These are phyloP conservation scores for Oreochromis tanganicae DNA, from an alignment of 2,113 vertebrate genomes.

Conservation along the genomic window DNA sequence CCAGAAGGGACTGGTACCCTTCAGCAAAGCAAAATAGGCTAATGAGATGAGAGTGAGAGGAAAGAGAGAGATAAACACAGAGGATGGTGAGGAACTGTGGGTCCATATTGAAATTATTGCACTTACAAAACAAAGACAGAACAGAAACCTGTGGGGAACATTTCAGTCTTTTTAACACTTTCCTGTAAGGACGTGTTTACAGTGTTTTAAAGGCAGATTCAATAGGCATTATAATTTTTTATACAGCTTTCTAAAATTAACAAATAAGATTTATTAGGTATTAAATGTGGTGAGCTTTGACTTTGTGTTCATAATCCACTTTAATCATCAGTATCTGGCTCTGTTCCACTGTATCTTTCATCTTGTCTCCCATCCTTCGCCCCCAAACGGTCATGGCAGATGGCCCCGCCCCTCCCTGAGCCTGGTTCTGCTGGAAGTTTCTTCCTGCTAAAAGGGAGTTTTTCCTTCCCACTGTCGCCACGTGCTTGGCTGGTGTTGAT, in stretches of 20 bases:
- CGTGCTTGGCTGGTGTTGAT: background rate
- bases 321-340: background rate
- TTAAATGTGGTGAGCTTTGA: background rate
- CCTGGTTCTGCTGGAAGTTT: background rate
- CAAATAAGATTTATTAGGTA: background rate
- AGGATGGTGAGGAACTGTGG: background rate
- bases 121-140: background rate
- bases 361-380: background rate
- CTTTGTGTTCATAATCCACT: background rate
- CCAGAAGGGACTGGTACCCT: constrained; percentile 6
- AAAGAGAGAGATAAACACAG: background rate
- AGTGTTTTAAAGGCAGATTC: background rate
- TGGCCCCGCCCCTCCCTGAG: background rate
- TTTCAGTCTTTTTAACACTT: background rate
- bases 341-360: background rate
- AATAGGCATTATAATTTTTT: background rate
- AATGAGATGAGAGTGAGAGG: constrained; percentile 34
- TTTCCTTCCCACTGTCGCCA: background rate
- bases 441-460: background rate
- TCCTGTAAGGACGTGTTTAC: background rate
- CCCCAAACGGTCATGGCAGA: background rate
- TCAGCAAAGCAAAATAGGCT: constrained; percentile 28
- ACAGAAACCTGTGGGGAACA: background rate
- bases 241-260: background rate
- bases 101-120: background rate